phyloP scores from a whole-genome alignment of 2,797 vertebrate genomes.

The Sardinella longiceps region DNA sequence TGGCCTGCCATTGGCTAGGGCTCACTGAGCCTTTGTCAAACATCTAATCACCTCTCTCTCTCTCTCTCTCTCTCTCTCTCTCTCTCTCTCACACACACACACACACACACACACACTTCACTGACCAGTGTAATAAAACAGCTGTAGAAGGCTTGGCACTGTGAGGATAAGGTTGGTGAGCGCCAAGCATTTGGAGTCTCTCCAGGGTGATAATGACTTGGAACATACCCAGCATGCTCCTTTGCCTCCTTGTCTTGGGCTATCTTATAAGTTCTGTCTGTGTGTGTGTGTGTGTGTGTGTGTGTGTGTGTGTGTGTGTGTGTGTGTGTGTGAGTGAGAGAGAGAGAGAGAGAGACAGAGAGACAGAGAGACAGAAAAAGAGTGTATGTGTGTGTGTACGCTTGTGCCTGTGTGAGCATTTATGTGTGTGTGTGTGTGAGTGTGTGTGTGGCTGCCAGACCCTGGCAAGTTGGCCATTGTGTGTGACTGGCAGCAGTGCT shows the following conservation, averaged over 20 bases:
- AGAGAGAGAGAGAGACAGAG: slow-evolving; percentile 15
- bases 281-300: background rate
- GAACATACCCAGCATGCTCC: background rate
- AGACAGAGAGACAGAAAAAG: background rate
- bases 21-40: background rate
- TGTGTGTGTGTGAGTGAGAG: slow-evolving; percentile 8
- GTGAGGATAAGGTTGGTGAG: slow-evolving; percentile 7
- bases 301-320: slow-evolving; percentile 1
- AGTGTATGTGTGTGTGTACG: background rate
- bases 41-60: background rate
- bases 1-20: background rate
- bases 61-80: background rate
- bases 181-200: slow-evolving; percentile 18
- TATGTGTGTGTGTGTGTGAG: background rate
- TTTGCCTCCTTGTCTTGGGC: slow-evolving; percentile 9
- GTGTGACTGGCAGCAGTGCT: background rate
- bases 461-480: background rate
- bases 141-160: slow-evolving; percentile 17
- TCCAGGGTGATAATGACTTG: slow-evolving; percentile 26
- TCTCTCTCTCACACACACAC: background rate
- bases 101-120: background rate
- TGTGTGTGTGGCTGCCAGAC: background rate
- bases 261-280: background rate
- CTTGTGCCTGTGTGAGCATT: background rate
- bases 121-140: slow-evolving; percentile 12